Conservation (phyloP, 1,140 invertebrate genomes). For the Pararge aegeria region DNA sequence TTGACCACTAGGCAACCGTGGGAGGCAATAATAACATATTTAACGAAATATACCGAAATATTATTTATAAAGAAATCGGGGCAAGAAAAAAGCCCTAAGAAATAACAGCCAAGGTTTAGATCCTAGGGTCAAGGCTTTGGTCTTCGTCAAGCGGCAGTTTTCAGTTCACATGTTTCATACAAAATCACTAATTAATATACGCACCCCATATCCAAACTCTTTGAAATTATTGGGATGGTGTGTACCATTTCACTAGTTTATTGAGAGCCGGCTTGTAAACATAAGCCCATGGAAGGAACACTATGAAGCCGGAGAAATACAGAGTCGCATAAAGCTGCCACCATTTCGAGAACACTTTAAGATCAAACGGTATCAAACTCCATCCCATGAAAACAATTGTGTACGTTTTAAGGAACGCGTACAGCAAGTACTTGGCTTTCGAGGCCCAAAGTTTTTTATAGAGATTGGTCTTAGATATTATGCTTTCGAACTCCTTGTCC, state of each 20-base stretch:
- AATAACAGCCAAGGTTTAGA: too few species aligned
- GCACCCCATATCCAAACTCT: background rate
- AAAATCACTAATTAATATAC: background rate
- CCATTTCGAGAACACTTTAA: conserved; percentile 83
- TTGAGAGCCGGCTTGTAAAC: conserved; percentile 53
- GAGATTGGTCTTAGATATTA: conserved; percentile 76
- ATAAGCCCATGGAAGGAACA: conserved; percentile 65
- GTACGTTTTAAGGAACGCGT: conserved; percentile 86
- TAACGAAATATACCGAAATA: too few species aligned
- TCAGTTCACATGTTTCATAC: too few species aligned
- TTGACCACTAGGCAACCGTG: too few species aligned
- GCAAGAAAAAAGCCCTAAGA: too few species aligned
- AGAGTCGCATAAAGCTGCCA: conserved; percentile 54
- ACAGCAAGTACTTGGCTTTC: conserved; percentile 59
- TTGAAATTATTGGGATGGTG: conserved; percentile 1
- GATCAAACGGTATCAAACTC: conserved; percentile 89
- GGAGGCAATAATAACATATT: too few species aligned
- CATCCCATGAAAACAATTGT: conserved; percentile 92
- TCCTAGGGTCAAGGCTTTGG: too few species aligned
- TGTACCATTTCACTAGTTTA: conserved; percentile 32
- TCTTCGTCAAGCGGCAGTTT: too few species aligned
- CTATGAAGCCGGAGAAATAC: conserved; percentile 63
- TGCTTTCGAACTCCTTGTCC: conserved; percentile 86
- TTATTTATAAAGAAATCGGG: too few species aligned
- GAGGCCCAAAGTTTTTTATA: conserved; percentile 73